These are phyloP conservation scores for Drosophila anceps DNA, from an alignment of 2,888 invertebrate species.

Conservation along the genomic window DNA sequence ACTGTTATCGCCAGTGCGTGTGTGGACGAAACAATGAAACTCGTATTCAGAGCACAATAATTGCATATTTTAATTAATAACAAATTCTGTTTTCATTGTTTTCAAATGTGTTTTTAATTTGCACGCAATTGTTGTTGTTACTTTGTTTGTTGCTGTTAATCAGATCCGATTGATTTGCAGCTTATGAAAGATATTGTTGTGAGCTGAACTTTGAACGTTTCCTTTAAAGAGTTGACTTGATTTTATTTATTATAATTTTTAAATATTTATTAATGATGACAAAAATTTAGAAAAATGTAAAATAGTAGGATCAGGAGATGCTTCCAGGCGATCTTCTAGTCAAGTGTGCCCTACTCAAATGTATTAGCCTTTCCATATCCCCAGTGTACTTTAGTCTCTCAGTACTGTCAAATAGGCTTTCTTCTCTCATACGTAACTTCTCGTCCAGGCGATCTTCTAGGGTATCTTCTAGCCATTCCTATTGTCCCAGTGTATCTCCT, in stretches of 20 bases:
- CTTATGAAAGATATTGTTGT: background rate
- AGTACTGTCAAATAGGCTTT: background rate
- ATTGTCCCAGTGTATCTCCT: background rate
- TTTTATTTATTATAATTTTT: background rate
- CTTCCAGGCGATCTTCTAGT: too few relatives aligned
- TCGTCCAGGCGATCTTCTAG: background rate
- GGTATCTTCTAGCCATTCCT: too few relatives aligned
- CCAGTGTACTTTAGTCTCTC: background rate
- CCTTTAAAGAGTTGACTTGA: background rate
- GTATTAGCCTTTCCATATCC: too few relatives aligned
- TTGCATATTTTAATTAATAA: constrained; percentile 65
- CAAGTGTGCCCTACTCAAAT: too few relatives aligned
- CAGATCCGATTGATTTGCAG: constrained; percentile 13
- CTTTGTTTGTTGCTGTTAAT: constrained; percentile 19
- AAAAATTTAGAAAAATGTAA: too few relatives aligned
- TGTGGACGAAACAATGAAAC: constrained; percentile 21
- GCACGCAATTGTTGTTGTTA: constrained; percentile 29
- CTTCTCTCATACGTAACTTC: background rate
- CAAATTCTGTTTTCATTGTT: constrained; percentile 51
- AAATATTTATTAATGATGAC: too few relatives aligned
- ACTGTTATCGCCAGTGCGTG: constrained; percentile 54
- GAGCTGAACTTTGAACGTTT: background rate
- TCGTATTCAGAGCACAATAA: constrained; percentile 32
- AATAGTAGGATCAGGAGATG: too few relatives aligned
- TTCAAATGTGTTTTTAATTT: constrained; percentile 66